Conservation (phyloP, 2,113 vertebrate genomes). For the Spermophilus dauricus region DNA sequence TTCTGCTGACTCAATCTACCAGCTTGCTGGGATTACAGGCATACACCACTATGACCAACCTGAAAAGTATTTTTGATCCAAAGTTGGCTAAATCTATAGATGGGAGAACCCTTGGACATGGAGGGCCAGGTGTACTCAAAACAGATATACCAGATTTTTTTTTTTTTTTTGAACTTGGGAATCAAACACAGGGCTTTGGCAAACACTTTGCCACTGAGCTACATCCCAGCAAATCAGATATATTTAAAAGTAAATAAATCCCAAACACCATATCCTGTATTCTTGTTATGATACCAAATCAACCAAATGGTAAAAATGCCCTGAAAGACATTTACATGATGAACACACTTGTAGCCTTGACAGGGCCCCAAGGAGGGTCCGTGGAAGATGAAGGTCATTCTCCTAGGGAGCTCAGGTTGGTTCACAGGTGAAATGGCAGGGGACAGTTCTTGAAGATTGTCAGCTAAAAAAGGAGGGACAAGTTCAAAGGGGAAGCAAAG, state of each 20-base stretch:
- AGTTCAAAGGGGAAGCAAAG: neutral
- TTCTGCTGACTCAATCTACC: too few species aligned
- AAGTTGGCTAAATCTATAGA: neutral
- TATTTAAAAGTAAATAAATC: conserved; percentile 23
- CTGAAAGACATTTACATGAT: neutral
- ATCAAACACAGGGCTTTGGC: too few species aligned
- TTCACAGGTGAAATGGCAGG: neutral
- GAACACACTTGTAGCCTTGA: neutral
- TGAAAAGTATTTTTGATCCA: neutral
- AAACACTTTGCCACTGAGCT: too few species aligned
- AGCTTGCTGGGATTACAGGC: too few species aligned
- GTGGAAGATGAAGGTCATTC: neutral
- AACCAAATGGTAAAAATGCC: neutral
- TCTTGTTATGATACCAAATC: neutral
- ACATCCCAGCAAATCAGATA: neutral
- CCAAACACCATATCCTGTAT: neutral
- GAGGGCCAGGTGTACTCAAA: neutral
- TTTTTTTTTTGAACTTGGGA: too few species aligned
- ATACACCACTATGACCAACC: neutral
- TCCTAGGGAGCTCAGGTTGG: neutral
- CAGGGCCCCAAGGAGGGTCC: neutral
- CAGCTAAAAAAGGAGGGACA: neutral
- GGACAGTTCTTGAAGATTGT: neutral
- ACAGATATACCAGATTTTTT: neutral
- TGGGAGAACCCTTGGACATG: neutral